Percentiles rank a stretch among this genome's conserved stretches.
Evolutionary conservation across 1,140 invertebrate species (phyloP).

Genomic region (Xylocopa sonorina): DNA sequence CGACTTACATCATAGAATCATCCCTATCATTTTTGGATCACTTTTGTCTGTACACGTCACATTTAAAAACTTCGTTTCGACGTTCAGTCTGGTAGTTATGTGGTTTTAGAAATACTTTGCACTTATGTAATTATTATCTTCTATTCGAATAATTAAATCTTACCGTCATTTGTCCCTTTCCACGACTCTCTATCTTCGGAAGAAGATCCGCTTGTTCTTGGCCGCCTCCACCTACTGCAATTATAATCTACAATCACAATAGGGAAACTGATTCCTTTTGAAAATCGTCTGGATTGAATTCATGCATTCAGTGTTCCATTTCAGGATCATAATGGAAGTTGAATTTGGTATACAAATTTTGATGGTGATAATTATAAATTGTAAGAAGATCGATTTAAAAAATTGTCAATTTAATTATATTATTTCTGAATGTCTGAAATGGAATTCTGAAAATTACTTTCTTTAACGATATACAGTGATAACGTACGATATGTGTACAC

Average conservation of each 20-base stretch:
- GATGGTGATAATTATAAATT: no score
- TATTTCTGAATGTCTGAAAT: neutral
- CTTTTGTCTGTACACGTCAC: no score
- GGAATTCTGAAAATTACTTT: conserved; percentile 27
- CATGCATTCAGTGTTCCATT: conserved; percentile 30
- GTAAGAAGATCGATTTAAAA: no score
- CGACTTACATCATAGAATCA: no score
- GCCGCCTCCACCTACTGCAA: conserved; percentile 80
- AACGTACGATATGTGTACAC: conserved; percentile 80
- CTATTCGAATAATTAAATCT: conserved; percentile 1
- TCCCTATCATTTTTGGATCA: no score
- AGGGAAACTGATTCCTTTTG: conserved; percentile 66
- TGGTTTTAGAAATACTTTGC: neutral
- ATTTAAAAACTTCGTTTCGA: no score
- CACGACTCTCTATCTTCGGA: conserved; percentile 80
- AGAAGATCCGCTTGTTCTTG: conserved; percentile 77
- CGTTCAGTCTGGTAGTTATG: neutral
- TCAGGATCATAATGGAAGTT: conserved; percentile 3
- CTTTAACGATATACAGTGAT: neutral
- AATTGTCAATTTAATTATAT: neutral
- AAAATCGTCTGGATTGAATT: conserved; percentile 35
- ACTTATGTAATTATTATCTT: no score
- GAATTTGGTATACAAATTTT: no score
- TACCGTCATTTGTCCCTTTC: conserved; percentile 80
- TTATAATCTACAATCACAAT: conserved; percentile 81